Base-by-base conservation (phyloP, 2,113 vertebrate genomes). In the Epinephelus cyanopodus region DNA sequence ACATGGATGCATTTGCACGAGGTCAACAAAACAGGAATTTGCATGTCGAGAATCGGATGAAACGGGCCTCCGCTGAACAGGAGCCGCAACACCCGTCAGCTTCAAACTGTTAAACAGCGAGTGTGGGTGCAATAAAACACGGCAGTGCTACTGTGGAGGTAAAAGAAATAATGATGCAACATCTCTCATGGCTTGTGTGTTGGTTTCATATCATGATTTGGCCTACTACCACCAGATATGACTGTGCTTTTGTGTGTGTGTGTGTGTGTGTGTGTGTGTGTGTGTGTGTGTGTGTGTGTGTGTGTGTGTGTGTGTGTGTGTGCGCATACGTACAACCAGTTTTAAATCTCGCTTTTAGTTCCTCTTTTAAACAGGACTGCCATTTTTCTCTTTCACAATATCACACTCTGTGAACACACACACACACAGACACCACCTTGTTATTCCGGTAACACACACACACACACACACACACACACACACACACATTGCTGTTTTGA, bases 281-380 rank as follows among this genome's bases (percentile, higher is more conserved):
- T 37, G 37, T 53, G 45, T 47, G 11, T 12, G 12, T 47, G 10
- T 47, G 45, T 47, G 12, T 47, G 9, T 47, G 45, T 47, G 45
- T 47, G 45, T 47, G 45, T 42, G 5, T 6, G 3, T 42, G 45
- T 47, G 45, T 47, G 45, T 47, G 10, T 3, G 11, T 42, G 14
- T 17, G 23, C 10, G 18, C 6, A 14, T 33, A 13, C 39, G 52
- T 45, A 47, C 10, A 39, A 47, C 50, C 8, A 54, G 2, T 71
- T 78, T 57, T 84, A 48, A 66, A 66, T 63, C 33, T 82, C 50
- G 70, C 42, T 29, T 15, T 61, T 62, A 81, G 42, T 90, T 91
- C 91, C 86, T 79, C 86, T 88, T 92, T 89, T 66, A 61, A 72
- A 84, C 76, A 65, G 50, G n/a, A 0, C 21, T 8, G 6, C 52